Evolutionary conservation across 2,888 invertebrate genomes (phyloP), one percentile per base, ranked within the genome.

Genomic region (Keiferia lycopersicella): DNA sequence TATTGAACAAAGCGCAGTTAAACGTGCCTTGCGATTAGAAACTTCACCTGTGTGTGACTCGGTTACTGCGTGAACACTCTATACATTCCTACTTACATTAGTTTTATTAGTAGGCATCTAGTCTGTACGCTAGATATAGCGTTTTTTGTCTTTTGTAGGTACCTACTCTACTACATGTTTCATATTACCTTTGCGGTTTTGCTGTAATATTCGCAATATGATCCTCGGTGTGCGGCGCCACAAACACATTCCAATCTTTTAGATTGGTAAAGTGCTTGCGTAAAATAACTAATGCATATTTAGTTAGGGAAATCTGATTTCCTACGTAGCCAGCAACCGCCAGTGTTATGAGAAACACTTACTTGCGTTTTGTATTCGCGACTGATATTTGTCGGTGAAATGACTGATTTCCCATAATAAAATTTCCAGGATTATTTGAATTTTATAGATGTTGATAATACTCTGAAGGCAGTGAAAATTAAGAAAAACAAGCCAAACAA

Each of bases 1-100:
- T 41, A 41, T 41, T 14, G 41, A n/a, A 41, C 41, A 41, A 41
- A n/a, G 41, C 41, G 41, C 41, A 41, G 14, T 41, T 41, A 41
- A n/a, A 41, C 41, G 50, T 50, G 50, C 50, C 18, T 50, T 20
- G 50, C 50, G 16, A 50, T 20, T 16, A 20, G 20, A 50, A 20
- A 50, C 50, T 16, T 50, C 50, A 50, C 50, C 18, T 50, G 10
- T 50, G 18, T 20, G 18, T 50, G 50, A 50, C 20, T 50, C 1
- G 50, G 20, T 50, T 50, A 16, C 16, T 45, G 16, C 14, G 45
- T 45, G 4, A 4, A 6, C 6, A 8, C 16, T 7, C 34, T 34
- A 34, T 34, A 10, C 10, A 34, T 34, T 7, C 34, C 8, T 7
- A 34, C 34, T 34, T 1, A 34, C 34, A 34, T 34, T 34, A 34